Evolutionary conservation across 2,888 invertebrate genomes (phyloP), one percentile per base, ranked within the genome.

Genomic region (Pseudeuparius sepicola): DNA sequence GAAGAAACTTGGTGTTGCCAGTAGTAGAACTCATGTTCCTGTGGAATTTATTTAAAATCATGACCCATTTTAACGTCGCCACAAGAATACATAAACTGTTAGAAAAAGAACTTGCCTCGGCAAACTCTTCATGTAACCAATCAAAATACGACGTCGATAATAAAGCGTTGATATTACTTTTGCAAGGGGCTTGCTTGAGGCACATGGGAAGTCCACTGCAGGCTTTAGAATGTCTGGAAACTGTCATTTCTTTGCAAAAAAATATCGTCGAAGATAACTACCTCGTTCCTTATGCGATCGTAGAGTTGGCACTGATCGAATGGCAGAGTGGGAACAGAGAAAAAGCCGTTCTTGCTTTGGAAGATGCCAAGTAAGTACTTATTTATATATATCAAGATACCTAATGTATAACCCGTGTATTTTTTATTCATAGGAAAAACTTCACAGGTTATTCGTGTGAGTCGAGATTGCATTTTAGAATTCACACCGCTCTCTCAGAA

Each of bases 41-140:
- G 4, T 94, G 93, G 93, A 94, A 94, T 64, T 74, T 88, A 49
- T 88, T 94, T 59, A 77, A 79, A 48, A 74, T 88, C 3, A 65
- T 93, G 40, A 80, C 78, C 51, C 75, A 83, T 44, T 71, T 71
- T 36, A 64, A 70, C 15, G 63, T 73, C 14, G 72, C 75, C 16
- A 71, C 77, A 46, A 66, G 62, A 14, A 62, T 82, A 31, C 73
- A 73, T 35, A 75, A 74, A 63, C 64, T 76, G 32, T 68, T 78
- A 34, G 77, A 79, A 37, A 64, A 64, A 26, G 65, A 70, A 35
- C 46, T 64, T 4, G 41, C 47, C 13, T 50, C 54, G 27, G 41
- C 63, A 5, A 54, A 63, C 27, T 47, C 52, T 14, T 39, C 37
- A 9, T 33, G 40, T n/a, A 60, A 37, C 52, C 55, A 53, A 47